Evolutionary conservation across 2,797 vertebrate genomes (phyloP).

Genomic region (Orientallactaga sibirica): DNA sequence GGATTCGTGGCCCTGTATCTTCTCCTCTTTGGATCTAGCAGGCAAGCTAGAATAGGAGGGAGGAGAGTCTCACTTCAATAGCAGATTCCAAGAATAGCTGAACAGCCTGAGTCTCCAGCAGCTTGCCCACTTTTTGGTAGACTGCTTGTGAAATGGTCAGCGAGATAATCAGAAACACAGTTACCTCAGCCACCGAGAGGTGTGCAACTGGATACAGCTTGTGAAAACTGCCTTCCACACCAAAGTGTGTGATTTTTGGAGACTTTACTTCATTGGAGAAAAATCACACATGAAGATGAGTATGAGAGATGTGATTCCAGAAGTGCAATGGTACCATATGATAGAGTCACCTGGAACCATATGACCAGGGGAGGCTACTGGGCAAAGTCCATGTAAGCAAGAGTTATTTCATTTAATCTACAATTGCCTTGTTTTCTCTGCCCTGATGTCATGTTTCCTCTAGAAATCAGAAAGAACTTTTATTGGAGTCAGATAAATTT

Average conservation of each 20-base stretch:
- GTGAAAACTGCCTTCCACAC: background rate
- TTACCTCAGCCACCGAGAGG: background rate
- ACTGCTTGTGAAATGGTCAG: constrained; percentile 11
- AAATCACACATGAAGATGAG: background rate
- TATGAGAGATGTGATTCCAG: background rate
- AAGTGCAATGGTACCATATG: background rate
- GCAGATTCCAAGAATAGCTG: constrained; percentile 53
- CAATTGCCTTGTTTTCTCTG: background rate
- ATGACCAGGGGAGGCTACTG: background rate
- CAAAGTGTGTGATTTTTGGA: background rate
- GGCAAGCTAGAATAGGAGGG: constrained; percentile 20
- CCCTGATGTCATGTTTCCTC: background rate
- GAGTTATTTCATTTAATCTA: background rate
- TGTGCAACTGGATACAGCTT: background rate
- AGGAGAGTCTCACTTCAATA: constrained; percentile 23
- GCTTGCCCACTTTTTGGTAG: background rate
- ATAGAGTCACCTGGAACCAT: background rate
- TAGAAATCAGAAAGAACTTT: constrained; percentile 39
- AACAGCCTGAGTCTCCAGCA: background rate
- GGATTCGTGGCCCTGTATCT: background rate
- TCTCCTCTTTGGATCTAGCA: constrained; percentile 18
- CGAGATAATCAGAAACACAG: background rate
- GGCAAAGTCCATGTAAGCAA: background rate
- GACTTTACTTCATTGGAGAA: background rate
- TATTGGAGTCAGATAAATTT: background rate